Evolutionary conservation across 2,113 vertebrate species (phyloP), one percentile per base, ranked within the genome.

Genomic region (Dromiciops gliroides): DNA sequence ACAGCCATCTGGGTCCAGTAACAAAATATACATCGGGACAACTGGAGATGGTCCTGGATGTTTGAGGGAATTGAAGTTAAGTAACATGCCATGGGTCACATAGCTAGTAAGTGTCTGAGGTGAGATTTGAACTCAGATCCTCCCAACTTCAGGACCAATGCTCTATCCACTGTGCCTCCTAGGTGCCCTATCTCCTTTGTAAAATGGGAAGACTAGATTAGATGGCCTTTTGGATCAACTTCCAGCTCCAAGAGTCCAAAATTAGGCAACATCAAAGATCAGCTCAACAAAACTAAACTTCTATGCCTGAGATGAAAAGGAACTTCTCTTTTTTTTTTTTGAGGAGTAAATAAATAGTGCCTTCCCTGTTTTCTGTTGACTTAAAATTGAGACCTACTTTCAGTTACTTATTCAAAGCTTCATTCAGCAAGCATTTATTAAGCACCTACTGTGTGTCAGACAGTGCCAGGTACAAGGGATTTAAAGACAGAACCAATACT

Each of bases 161-260:
- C n/a, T n/a, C n/a, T n/a, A n/a, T n/a, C n/a, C n/a, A n/a, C n/a
- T n/a, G n/a, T n/a, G n/a, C n/a, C n/a, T n/a, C n/a, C n/a, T n/a
- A n/a, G n/a, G n/a, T n/a, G n/a, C n/a, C n/a, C n/a, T n/a, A 6
- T 56, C 37, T 52, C 47, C 11, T 51, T 31, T 91, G 50, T 52
- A 93, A 56, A 50, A 2, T 1, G 3, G 19, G 3, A 0, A 3
- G 44, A 31, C 37, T 95, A 6, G 50, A n/a, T 19, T 93, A n/a
- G 8, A 24, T 31, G 37, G 23, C 16, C 89, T 51, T 3, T 19
- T 1, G 12, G 60, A n/a, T 0, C 37, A 51, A 22, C 48, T 37
- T 92, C 26, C 26, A 67, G 12, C 50, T 91, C 75, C 75, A n/a
- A 8, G 60, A 75, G 49, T 93, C 90, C 67, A 89, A 94, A 91